Evolutionary conservation across 2,113 vertebrate species (phyloP).

Genomic region (Eulemur macaco): DNA sequence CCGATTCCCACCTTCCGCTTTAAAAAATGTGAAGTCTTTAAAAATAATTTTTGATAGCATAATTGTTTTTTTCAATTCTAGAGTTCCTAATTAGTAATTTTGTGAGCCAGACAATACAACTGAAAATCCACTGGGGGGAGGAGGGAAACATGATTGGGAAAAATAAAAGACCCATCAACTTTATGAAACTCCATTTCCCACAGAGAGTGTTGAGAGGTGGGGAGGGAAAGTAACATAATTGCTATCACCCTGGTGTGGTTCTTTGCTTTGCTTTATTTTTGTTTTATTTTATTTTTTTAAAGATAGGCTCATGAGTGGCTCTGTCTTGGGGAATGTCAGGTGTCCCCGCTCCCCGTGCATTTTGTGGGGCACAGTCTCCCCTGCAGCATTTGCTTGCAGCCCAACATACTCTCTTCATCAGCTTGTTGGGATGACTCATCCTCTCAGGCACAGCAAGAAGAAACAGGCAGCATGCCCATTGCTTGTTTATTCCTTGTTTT

Average conservation of each 20-base stretch:
- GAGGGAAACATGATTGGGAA: background rate
- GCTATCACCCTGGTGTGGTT: background rate
- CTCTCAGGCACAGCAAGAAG: slow-evolving; percentile 20
- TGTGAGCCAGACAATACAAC: background rate
- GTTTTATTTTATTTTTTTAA: slow-evolving; percentile 43
- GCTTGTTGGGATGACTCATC: slow-evolving; percentile 37
- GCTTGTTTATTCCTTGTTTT: slow-evolving; percentile 72
- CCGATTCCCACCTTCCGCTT: slow-evolving; percentile 7
- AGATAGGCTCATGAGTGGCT: background rate
- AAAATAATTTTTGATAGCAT: background rate
- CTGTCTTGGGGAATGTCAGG: background rate
- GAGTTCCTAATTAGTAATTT: background rate
- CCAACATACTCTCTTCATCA: background rate
- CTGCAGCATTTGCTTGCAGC: background rate
- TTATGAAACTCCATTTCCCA: background rate
- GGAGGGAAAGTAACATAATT: background rate
- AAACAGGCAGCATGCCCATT: slow-evolving; percentile 50
- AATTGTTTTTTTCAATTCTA: background rate
- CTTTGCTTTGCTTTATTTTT: slow-evolving; percentile 47
- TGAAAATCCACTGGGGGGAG: background rate
- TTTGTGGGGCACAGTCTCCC: background rate
- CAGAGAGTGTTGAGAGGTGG: background rate
- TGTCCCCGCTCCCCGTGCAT: background rate
- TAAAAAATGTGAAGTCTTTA: background rate
- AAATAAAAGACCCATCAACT: background rate